Base-by-base conservation (phyloP, 2,888 invertebrate species). In the Lasioglossum morio region DNA sequence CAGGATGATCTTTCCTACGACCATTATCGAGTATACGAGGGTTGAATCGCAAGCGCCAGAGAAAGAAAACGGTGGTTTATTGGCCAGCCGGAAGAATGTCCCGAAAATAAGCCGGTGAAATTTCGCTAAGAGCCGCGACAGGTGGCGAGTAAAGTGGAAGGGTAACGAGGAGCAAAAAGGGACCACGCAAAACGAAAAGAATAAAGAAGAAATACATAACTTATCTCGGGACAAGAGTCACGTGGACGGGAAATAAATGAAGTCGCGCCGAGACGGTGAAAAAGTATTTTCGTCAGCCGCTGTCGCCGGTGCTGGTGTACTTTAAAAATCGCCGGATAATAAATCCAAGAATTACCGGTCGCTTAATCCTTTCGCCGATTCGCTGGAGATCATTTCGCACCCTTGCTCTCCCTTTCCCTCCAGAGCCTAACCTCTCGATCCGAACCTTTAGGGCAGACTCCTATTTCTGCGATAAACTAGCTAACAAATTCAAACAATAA, bases 321-420 rank as follows among this genome's bases (percentile, higher is more conserved):
- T 87, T 80, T 79, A 82, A 77, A 80, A 78, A 73, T 85, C 73
- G 60, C 77, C 14, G 69, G 60, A 72, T 70, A 48, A 88, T 85
- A 85, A 87, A 88, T 88, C 76, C 76, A 63, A 72, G 79, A 82
- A 76, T 80, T 82, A 84, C 79, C 74, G 66, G 53, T 43, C 48
- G 81, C 72, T 81, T 78, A 80, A 77, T 79, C 84, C 80, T 76
- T 72, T 72, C 81, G 34, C 63, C 81, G 87, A 87, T 84, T 87
- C 77, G 77, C 37, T 43, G 43, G 79, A 66, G 87, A 86, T 83
- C 77, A 77, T 72, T 76, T 53, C 27, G 48, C 73, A 40, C 34
- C 63, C 60, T 30, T 16, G 19, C 69, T 72, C n/a, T 40, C 53
- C 48, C 19, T 69, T 37, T 27, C 14, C 5, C 12, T n/a, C 72